A percentile compares a stretch with the other conserved stretches of the same genome.
These are phyloP conservation scores for Chaetodon trifasciatus DNA, from an alignment of 2,797 vertebrate species.

Conservation along the genomic window DNA sequence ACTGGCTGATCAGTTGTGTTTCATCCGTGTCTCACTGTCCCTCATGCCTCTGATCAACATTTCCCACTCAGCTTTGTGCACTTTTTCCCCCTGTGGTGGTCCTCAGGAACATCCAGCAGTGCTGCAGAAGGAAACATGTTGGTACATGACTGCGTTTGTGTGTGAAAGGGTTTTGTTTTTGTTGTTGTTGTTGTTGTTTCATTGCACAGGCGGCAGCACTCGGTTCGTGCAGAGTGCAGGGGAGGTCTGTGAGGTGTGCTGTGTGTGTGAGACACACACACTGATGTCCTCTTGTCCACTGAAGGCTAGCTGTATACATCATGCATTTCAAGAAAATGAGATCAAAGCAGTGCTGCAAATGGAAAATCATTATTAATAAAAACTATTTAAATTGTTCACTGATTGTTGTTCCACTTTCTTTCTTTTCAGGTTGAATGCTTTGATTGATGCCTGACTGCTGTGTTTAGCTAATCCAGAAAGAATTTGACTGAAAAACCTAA, in stretches of 20 bases:
- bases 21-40: slow-evolving; percentile 22
- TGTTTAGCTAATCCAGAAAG: not conserved
- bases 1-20: slow-evolving; percentile 15
- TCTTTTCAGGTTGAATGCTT: not conserved
- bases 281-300: slow-evolving; percentile 83
- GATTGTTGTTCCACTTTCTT: slow-evolving; percentile 17
- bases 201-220: slow-evolving; percentile 55
- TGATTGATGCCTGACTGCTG: not conserved
- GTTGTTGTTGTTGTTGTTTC: slow-evolving; percentile 20
- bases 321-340: slow-evolving; percentile 78
- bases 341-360: slow-evolving; percentile 76
- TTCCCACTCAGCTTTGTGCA: slow-evolving; percentile 58
- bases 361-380: slow-evolving; percentile 85
- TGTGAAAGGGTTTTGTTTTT: slow-evolving; percentile 42
- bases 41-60: slow-evolving; percentile 41
- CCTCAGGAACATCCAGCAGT: slow-evolving; percentile 77
- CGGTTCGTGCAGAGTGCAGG: slow-evolving; percentile 54
- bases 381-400: slow-evolving; percentile 77
- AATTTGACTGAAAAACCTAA: not conserved
- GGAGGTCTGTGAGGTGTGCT: slow-evolving; percentile 83
- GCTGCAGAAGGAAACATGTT: slow-evolving; percentile 50
- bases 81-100: slow-evolving; percentile 62
- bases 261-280: slow-evolving; percentile 69
- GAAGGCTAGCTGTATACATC: slow-evolving; percentile 79
- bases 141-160: slow-evolving; percentile 53